phyloP scores from a whole-genome alignment of 2,113 vertebrate genomes.

The Oreochromis aureus region DNA sequence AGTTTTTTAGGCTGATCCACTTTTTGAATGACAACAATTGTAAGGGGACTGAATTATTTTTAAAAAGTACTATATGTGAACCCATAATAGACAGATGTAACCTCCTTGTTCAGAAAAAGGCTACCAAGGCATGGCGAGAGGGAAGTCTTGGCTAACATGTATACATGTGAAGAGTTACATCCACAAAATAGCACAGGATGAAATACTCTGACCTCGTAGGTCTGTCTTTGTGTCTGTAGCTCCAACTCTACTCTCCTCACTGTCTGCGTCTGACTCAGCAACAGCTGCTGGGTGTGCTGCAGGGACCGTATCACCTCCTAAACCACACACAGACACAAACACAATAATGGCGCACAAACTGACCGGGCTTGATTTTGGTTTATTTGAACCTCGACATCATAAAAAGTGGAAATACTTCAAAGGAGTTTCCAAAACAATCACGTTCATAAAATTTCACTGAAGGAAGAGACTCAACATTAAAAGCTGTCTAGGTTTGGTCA shows the following conservation, averaged over 20 bases:
- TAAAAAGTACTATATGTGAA: background rate
- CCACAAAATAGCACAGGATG: background rate
- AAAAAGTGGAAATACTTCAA: background rate
- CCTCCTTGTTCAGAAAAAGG: background rate
- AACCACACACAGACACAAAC: background rate
- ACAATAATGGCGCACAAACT: background rate
- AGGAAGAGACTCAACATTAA: background rate
- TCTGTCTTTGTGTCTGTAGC: slow-evolving; percentile 74
- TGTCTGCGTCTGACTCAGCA: slow-evolving; percentile 77
- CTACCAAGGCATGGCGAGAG: accelerated
- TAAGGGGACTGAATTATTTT: background rate
- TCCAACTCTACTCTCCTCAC: slow-evolving; percentile 52
- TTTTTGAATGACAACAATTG: background rate
- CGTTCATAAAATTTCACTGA: background rate
- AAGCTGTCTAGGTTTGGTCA: background rate
- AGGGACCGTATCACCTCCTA: slow-evolving; percentile 83
- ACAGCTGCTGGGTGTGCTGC: slow-evolving; percentile 77
- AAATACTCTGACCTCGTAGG: slow-evolving; percentile 74
- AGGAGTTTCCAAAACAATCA: background rate
- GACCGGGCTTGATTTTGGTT: background rate
- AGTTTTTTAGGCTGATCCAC: background rate
- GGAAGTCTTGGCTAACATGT: background rate
- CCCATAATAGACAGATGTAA: background rate
- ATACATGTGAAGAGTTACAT: background rate
- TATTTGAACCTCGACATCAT: background rate